A percentile compares a stretch with the other conserved stretches of the same genome.
Conservation (phyloP, 2,888 invertebrate genomes). For the Hedya salicella region DNA sequence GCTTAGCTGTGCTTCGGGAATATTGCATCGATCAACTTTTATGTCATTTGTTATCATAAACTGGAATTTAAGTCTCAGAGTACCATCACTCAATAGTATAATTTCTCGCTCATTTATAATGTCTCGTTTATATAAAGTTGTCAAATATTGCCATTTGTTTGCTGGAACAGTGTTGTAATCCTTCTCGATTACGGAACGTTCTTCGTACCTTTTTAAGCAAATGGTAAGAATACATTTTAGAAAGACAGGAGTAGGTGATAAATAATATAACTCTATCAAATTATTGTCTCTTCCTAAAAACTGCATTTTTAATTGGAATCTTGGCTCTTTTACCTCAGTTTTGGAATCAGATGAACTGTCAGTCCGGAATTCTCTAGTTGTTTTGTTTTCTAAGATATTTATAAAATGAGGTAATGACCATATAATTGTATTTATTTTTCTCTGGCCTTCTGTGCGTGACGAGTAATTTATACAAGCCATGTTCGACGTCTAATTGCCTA, state of each 20-base stretch:
- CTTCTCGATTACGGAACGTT: conserved; percentile 73
- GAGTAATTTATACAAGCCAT: conserved; percentile 68
- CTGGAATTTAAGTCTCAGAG: conserved; percentile 73
- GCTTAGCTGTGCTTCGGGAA: conserved; percentile 70
- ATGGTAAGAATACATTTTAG: conserved; percentile 73
- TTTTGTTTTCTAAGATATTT: conserved; percentile 67
- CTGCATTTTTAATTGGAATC: conserved; percentile 76
- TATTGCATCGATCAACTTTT: conserved; percentile 64
- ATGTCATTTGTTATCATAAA: conserved; percentile 77
- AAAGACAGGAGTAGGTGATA: conserved; percentile 71
- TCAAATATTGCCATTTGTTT: conserved; percentile 78
- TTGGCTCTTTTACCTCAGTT: conserved; percentile 55
- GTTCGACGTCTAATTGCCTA: conserved; percentile 28
- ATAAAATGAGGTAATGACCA: conserved; percentile 76
- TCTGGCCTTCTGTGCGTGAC: conserved; percentile 75
- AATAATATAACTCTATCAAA: conserved; percentile 74
- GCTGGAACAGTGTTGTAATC: conserved; percentile 76
- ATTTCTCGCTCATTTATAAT: conserved; percentile 69
- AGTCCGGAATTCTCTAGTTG: conserved; percentile 69
- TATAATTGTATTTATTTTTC: conserved; percentile 73
- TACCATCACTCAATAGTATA: conserved; percentile 72
- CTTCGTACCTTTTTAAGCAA: conserved; percentile 74
- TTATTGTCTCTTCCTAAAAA: conserved; percentile 75
- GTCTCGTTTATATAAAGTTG: conserved; percentile 73
- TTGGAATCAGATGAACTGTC: conserved; percentile 62